Percentiles rank a stretch among this genome's conserved stretches.
Conservation (phyloP, 2,888 invertebrate genomes). For the Papilio protenor region DNA sequence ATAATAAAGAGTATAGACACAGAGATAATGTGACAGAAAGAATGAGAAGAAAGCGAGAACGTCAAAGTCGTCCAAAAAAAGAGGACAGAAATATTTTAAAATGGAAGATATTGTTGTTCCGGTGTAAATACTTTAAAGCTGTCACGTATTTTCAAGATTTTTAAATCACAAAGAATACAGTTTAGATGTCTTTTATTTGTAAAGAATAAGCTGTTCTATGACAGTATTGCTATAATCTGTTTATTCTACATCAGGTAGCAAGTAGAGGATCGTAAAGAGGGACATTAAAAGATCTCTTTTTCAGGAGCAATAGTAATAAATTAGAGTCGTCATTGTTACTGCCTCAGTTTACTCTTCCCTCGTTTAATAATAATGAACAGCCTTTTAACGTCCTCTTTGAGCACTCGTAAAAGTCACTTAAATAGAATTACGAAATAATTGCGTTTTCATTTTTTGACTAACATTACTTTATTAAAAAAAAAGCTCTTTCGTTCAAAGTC, state of each 20-base stretch:
- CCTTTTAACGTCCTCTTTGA: slow-evolving; percentile 37
- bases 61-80: too few species aligned
- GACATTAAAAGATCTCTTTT: slow-evolving; percentile 33
- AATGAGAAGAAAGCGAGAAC: too few species aligned
- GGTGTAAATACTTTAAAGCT: too few species aligned
- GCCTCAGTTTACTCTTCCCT: slow-evolving; percentile 33
- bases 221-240: background rate
- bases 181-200: background rate
- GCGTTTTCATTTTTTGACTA: slow-evolving; percentile 3
- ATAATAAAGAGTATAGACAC: too few species aligned
- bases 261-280: slow-evolving; percentile 19
- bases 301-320: slow-evolving; percentile 38
- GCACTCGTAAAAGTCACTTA: slow-evolving; percentile 39
- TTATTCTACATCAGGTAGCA: slow-evolving; percentile 16
- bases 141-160: too few species aligned
- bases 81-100: too few species aligned
- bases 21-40: too few species aligned
- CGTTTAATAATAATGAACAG: slow-evolving; percentile 42
- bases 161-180: too few species aligned
- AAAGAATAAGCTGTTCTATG: background rate
- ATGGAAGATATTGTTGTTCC: too few species aligned
- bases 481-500: background rate
- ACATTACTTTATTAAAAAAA: background rate
- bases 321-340: slow-evolving; percentile 36
- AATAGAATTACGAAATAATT: slow-evolving; percentile 24